Evolutionary conservation across 2,113 vertebrate species (phyloP), one percentile per base, ranked within the genome.

Genomic region (Callopanchax toddi): DNA sequence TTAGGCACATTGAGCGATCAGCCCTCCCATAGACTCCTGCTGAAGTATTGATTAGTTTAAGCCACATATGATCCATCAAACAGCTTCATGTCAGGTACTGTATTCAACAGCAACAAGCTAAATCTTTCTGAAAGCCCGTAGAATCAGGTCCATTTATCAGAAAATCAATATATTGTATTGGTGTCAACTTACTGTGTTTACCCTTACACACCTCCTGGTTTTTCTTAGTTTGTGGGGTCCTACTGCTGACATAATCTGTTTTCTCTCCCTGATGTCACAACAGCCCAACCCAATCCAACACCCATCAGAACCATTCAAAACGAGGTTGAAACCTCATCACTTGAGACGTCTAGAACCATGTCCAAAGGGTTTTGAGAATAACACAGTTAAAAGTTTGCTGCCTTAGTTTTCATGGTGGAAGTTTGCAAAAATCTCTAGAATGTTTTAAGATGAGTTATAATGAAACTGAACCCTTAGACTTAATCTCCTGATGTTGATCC

Each of bases 11-110:
- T 16, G 23, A 40, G 46, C n/a, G 52, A 36, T 29, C 1, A 3
- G 26, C 20, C 49, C 67, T 56, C 56, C 60, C 59, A 64, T 44
- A 43, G 40, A 50, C 44, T 17, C 34, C 34, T 18, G 32, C 5
- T 17, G 2, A 21, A 12, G 37, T 58, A 77, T 69, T 42, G 58
- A 81, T 59, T 36, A 7, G 9, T 61, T 65, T 72, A 2, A 22
- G 53, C 16, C 49, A 60, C 25, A 25, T n/a, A 52, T 15, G 17
- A 80, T 82, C 56, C 59, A 56, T 79, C 63, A 68, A 64, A 50
- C 22, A 4, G 15, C 40, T 13, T 67, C 50, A 53, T 45, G 46
- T 61, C 36, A 26, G 45, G 70, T 32, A 50, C 32, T 44, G 62
- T 16, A 20, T 58, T 71, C 69, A 60, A 48, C 60, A 23, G 67